These are phyloP conservation scores for Atta texana DNA, from an alignment of 1,140 invertebrate species.

Conservation along the genomic window DNA sequence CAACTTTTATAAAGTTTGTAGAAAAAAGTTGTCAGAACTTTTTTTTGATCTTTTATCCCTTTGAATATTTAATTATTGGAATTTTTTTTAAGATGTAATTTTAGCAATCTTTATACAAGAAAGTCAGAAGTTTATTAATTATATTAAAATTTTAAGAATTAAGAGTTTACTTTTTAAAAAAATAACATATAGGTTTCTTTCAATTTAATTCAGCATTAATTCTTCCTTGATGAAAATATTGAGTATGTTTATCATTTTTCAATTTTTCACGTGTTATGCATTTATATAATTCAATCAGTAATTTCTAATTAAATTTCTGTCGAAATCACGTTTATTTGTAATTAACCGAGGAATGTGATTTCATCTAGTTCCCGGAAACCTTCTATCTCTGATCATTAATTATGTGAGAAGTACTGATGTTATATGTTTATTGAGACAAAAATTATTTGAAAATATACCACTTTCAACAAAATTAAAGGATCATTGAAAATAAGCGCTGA, in stretches of 20 bases:
- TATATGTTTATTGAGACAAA: background rate
- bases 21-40: background rate
- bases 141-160: background rate
- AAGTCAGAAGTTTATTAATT: background rate
- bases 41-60: background rate
- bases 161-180: background rate
- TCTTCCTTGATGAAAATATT: background rate
- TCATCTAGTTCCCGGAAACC: background rate
- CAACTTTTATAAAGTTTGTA: background rate
- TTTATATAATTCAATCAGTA: background rate
- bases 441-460: background rate
- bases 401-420: background rate
- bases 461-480: too few relatives aligned
- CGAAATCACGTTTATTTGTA: background rate
- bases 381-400: background rate
- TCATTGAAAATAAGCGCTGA: too few relatives aligned
- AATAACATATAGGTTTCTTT: background rate
- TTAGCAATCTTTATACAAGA: background rate
- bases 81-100: background rate
- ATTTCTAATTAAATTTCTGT: conserved; percentile 6
- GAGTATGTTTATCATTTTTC: background rate
- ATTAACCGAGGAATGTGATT: conserved; percentile 5
- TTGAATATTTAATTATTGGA: background rate
- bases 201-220: background rate
- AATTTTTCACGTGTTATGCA: background rate